These are phyloP conservation scores for Pseudococcus longispinus DNA, from an alignment of 2,888 invertebrate species.

Conservation along the genomic window DNA sequence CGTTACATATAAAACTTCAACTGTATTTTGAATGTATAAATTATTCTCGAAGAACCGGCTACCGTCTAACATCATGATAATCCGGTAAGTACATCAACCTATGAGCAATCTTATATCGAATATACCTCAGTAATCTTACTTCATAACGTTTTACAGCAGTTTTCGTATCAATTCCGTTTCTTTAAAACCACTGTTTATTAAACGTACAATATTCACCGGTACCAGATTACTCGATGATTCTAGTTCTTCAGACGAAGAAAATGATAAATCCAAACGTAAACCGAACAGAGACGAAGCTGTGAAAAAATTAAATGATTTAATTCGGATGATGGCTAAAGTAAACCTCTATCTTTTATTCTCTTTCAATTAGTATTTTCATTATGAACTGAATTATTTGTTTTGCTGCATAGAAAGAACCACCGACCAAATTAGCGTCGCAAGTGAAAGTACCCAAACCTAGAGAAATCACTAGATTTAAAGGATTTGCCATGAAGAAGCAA, in stretches of 20 bases:
- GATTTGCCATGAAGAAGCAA: neutral
- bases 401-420: neutral
- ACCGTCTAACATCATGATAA: neutral
- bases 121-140: neutral
- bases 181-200: neutral
- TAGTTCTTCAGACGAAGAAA: conserved; percentile 29
- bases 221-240: conserved; percentile 19
- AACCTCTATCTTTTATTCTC: neutral
- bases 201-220: neutral
- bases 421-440: neutral
- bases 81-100: neutral
- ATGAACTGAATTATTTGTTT: too few species aligned
- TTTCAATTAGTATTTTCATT: neutral
- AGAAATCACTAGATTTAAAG: conserved; percentile 15
- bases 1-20: neutral
- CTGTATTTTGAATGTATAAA: neutral
- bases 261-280: neutral
- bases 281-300: conserved; percentile 25
- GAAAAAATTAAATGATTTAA: conserved; percentile 55
- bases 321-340: conserved; percentile 53
- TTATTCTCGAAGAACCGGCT: neutral
- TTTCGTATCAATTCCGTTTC: neutral
- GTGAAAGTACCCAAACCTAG: conserved; percentile 52
- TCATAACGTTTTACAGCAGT: neutral
- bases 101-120: neutral